Percentiles rank a stretch among this genome's conserved stretches.
Conservation (phyloP, 2,113 vertebrate genomes). For the Xyrauchen texanus region DNA sequence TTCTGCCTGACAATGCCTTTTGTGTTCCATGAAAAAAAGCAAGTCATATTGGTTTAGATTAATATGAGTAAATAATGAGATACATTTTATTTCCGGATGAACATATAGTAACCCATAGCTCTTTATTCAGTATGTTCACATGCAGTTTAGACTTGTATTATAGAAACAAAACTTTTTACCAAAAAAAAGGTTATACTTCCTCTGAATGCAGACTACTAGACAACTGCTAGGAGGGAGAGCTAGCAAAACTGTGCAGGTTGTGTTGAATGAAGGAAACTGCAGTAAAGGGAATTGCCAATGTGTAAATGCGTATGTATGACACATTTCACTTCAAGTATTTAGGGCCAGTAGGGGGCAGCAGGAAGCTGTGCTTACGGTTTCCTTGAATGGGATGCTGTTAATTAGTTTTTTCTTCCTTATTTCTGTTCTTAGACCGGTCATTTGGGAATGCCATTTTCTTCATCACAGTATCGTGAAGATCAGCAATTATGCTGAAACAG, state of each 20-base stretch:
- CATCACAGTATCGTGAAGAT: slow-evolving; percentile 67
- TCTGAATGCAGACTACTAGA: neutral
- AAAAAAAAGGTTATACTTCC: neutral
- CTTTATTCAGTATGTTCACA: too few species aligned
- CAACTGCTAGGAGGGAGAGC: neutral
- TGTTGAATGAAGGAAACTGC: slow-evolving; percentile 7
- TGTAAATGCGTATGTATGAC: slow-evolving; percentile 19
- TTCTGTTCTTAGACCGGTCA: slow-evolving; percentile 61
- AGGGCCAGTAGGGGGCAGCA: slow-evolving; percentile 52
- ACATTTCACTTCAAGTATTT: slow-evolving; percentile 32
- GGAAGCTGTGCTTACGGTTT: slow-evolving; percentile 24
- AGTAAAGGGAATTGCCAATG: slow-evolving; percentile 1
- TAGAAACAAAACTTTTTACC: neutral
- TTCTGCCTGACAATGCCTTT: too few species aligned
- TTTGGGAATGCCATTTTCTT: slow-evolving; percentile 61
- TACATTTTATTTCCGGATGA: too few species aligned
- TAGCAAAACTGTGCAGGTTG: neutral
- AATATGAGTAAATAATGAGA: too few species aligned
- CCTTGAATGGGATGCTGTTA: slow-evolving; percentile 50
- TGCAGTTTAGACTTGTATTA: neutral
- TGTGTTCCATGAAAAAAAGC: too few species aligned
- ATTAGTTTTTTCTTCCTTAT: slow-evolving; percentile 69
- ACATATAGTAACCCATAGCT: too few species aligned
- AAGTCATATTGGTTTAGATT: too few species aligned
- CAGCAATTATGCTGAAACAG: slow-evolving; percentile 71